Base-by-base conservation (phyloP, 2,888 invertebrate genomes). In the Apotomis betuletana region DNA sequence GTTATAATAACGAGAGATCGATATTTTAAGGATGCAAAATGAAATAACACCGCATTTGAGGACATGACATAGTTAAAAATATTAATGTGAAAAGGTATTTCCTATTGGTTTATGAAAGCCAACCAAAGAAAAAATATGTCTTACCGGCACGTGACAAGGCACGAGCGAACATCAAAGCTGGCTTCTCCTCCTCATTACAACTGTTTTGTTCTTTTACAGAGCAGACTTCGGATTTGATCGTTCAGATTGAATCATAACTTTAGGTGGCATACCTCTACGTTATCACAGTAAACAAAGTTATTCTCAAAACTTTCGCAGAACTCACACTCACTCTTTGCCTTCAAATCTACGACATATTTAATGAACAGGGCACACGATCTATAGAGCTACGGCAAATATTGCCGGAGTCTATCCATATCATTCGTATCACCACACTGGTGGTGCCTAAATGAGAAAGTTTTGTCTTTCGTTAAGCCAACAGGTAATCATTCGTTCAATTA, bases 11-110 rank as follows among this genome's bases (percentile, higher is more conserved):
- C 67, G 71, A 71, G 77, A 82, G 79, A 85, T 86, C 82, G 75
- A 82, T 82, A 84, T 83, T 87, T 89, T 83, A 87, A 88, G 89
- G 88, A 91, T 91, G 91, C 91, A 89, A 90, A 27, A 90, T 90
- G 88, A 92, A 88, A 90, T 79, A 90, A 88, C 83, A 86, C 81
- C 89, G 90, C 89, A 88, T 83, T 91, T 85, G 88, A 91, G 91
- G 92, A 93, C 94, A 93, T 94, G 93, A 92, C 89, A 93, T 91
- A 92, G 92, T 92, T 91, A 91, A 91, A 92, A 90, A 91, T 90
- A 91, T 90, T 91, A 87, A 90, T 86, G 86, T 91, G 94, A 94
- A 94, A 94, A 94, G 94, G 94, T 93, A 93, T 92, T 89, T 90
- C 89, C 91, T 89, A 89, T 90, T 91, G 91, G 91, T 90, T 89